Evolutionary conservation across 2,113 vertebrate species (phyloP).

Genomic region (Pollachius pollachius): DNA sequence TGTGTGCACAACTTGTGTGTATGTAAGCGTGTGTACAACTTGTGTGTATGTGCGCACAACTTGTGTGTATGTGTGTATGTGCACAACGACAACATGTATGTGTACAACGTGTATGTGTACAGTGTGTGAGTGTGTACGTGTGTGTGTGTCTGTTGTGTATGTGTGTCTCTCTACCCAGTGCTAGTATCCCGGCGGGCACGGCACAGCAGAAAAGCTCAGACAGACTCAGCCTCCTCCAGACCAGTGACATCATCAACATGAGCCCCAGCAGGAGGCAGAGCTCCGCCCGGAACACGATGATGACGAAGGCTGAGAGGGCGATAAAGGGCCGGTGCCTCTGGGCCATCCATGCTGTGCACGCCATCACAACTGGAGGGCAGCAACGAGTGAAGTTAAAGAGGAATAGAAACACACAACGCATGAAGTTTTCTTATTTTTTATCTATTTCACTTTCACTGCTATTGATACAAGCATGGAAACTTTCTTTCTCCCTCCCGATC

Average conservation of each 20-base stretch:
- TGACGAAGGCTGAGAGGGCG: conserved; percentile 84
- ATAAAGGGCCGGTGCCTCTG: conserved; percentile 80
- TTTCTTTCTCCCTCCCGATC: no score
- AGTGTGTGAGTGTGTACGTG: no score
- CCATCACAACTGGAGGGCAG: conserved; percentile 77
- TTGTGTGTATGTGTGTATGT: no score
- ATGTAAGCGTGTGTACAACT: no score
- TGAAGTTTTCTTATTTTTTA: neutral
- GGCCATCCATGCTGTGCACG: conserved; percentile 86
- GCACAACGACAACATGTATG: no score
- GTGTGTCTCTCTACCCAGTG: conserved; percentile 77
- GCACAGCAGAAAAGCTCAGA: conserved; percentile 74
- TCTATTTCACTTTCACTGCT: no score
- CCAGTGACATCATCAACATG: conserved; percentile 80
- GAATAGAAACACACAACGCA: neutral
- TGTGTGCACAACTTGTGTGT: no score
- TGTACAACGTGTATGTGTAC: no score
- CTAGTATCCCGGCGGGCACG: conserved; percentile 81
- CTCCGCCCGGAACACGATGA: conserved; percentile 90
- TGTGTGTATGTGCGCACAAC: no score
- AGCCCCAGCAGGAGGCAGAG: conserved; percentile 87
- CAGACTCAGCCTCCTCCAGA: conserved; percentile 74
- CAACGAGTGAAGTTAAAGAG: no score
- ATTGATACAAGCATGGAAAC: no score
- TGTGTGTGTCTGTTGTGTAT: neutral